Conservation (phyloP, 2,113 vertebrate species). For the Amia ocellicauda region DNA sequence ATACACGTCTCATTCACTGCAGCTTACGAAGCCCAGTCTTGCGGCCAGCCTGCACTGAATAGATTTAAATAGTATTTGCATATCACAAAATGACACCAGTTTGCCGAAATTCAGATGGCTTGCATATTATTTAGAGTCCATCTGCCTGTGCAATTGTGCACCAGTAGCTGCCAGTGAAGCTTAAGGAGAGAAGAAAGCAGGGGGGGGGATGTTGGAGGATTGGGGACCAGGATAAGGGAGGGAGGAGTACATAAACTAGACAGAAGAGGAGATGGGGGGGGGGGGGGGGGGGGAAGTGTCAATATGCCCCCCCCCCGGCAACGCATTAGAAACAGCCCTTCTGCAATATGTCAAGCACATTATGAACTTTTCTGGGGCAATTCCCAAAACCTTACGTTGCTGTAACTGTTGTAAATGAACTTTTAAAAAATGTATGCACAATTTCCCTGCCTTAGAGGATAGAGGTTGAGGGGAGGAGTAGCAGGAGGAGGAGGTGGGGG, state of each 20-base stretch:
- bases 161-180: slow-evolving; percentile 27
- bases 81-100: slow-evolving; percentile 51
- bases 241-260: slow-evolving; percentile 21
- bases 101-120: slow-evolving; percentile 47
- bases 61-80: slow-evolving; percentile 50
- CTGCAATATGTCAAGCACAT: background rate
- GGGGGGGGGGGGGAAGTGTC: background rate
- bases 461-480: slow-evolving; percentile 28
- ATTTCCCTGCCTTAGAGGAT: slow-evolving; percentile 22
- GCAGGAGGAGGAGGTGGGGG: too few relatives aligned
- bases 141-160: slow-evolving; percentile 35
- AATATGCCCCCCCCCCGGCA: slow-evolving; percentile 6
- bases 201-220: slow-evolving; percentile 11
- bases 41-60: slow-evolving; percentile 40
- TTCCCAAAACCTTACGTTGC: slow-evolving; percentile 25
- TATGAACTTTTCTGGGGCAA: slow-evolving; percentile 7
- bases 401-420: slow-evolving; percentile 34
- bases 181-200: slow-evolving; percentile 4
- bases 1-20: slow-evolving; percentile 14
- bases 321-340: slow-evolving; percentile 13
- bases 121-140: slow-evolving; percentile 32
- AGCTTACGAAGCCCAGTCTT: slow-evolving; percentile 17
- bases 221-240: slow-evolving; percentile 12
- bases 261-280: slow-evolving; percentile 4
- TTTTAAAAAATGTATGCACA: slow-evolving; percentile 29